phyloP scores from a whole-genome alignment of 2,797 vertebrate species.

The Hoplostethus mediterraneus region DNA sequence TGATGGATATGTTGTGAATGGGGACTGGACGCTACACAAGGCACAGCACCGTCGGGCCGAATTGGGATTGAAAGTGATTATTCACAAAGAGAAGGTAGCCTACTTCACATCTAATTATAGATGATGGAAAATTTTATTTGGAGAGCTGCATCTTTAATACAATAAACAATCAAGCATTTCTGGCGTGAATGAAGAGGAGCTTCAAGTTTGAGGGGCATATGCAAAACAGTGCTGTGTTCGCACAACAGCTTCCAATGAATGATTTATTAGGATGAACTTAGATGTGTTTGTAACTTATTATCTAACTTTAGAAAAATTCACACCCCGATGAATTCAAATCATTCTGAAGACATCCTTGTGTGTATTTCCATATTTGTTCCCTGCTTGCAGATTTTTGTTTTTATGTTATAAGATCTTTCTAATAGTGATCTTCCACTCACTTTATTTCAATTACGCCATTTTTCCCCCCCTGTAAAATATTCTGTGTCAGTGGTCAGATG shows the following conservation, averaged over 20 bases:
- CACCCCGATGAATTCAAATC: slow-evolving; percentile 49
- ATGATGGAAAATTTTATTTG: slow-evolving; percentile 19
- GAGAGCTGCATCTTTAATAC: slow-evolving; percentile 38
- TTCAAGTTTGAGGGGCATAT: slow-evolving; percentile 62
- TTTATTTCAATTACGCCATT: slow-evolving; percentile 24
- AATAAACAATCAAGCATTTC: slow-evolving; percentile 48
- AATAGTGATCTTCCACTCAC: slow-evolving; percentile 26
- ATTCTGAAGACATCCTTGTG: slow-evolving; percentile 35
- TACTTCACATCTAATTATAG: slow-evolving; percentile 18
- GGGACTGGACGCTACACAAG: slow-evolving; percentile 2
- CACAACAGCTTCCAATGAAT: slow-evolving; percentile 66
- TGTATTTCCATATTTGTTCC: slow-evolving; percentile 25
- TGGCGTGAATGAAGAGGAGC: slow-evolving; percentile 49
- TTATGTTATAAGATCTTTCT: slow-evolving; percentile 1
- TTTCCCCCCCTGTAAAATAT: slow-evolving; percentile 7
- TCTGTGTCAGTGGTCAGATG: slow-evolving; percentile 30
- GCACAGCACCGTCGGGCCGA: not conserved
- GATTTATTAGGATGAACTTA: slow-evolving; percentile 61
- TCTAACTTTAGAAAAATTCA: slow-evolving; percentile 49
- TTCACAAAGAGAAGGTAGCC: not conserved
- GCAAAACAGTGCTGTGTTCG: slow-evolving; percentile 56
- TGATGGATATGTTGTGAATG: slow-evolving; percentile 45
- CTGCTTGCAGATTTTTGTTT: not conserved
- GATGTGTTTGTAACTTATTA: slow-evolving; percentile 60
- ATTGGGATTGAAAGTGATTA: not conserved